These are phyloP conservation scores for Pristionchus pacificus DNA, from an alignment of 1,140 invertebrate genomes.

Conservation along the genomic window DNA sequence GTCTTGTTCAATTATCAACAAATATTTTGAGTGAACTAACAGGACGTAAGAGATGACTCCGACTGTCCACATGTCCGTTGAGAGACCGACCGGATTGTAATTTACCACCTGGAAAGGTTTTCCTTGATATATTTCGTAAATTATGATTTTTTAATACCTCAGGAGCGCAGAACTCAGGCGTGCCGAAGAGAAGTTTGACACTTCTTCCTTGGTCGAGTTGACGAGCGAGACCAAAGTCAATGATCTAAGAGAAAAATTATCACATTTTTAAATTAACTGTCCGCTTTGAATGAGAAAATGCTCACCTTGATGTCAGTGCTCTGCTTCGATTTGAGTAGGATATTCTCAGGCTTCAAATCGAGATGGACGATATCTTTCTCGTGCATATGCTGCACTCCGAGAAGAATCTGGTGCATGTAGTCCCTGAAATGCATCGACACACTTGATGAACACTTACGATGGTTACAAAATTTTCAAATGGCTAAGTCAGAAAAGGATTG, in stretches of 20 bases:
- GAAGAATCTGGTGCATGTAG: conserved; percentile 93
- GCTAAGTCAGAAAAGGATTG: too few relatives aligned
- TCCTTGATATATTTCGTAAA: not conserved
- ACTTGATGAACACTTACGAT: conserved; percentile 70
- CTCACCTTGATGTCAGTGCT: conserved; percentile 96
- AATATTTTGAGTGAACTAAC: conserved; percentile 73
- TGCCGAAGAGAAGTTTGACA: conserved; percentile 87
- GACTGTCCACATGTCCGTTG: conserved; percentile 95
- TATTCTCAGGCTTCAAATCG: conserved; percentile 97
- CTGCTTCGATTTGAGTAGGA: conserved; percentile 84
- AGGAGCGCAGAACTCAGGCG: conserved; percentile 94
- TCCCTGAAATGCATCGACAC: too few relatives aligned
- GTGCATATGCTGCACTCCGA: conserved; percentile 92
- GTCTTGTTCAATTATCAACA: conserved; percentile 19
- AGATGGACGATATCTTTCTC: conserved; percentile 86
- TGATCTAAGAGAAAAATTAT: too few relatives aligned
- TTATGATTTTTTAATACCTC: conserved; percentile 65
- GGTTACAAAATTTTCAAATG: conserved; percentile 57
- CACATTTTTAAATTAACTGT: too few relatives aligned
- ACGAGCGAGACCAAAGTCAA: conserved; percentile 89
- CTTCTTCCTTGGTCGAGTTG: conserved; percentile 86
- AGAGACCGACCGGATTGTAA: conserved; percentile 88
- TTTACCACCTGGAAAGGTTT: conserved; percentile 71
- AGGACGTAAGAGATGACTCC: conserved; percentile 94
- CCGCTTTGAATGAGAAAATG: too few relatives aligned